phyloP scores from a whole-genome alignment of 2,113 vertebrate genomes.

The Rostratula benghalensis region DNA sequence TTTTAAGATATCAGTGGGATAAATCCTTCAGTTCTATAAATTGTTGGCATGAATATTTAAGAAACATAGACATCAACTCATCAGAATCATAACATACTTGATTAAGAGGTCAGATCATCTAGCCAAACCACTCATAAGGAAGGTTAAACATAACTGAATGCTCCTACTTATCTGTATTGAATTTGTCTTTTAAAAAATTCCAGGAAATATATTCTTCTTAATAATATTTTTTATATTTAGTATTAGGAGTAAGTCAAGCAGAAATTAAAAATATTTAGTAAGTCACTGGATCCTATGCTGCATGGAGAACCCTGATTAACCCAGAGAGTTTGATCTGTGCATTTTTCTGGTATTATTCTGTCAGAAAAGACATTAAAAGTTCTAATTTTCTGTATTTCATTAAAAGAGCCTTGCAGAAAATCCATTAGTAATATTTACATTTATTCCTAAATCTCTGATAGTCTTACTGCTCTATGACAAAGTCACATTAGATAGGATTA shows the following conservation, averaged over 20 bases:
- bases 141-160: conserved; percentile 4
- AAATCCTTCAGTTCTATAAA: background rate
- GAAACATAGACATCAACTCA: background rate
- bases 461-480: background rate
- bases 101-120: conserved; percentile 14
- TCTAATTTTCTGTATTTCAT: conserved; percentile 29
- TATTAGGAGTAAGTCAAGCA: background rate
- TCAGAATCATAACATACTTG: background rate
- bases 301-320: background rate
- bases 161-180: background rate
- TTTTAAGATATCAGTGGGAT: background rate
- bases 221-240: background rate
- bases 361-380: conserved; percentile 29
- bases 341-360: conserved; percentile 16
- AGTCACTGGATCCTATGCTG: background rate
- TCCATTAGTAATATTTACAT: conserved; percentile 8
- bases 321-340: background rate
- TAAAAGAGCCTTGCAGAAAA: background rate
- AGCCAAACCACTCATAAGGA: background rate
- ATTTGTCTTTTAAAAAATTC: background rate
- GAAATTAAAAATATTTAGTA: conserved; percentile 10
- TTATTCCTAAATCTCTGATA: conserved; percentile 36
- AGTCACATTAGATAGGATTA: conserved; percentile 40
- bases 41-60: background rate
- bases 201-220: background rate